Base-by-base conservation (phyloP, 2,888 invertebrate genomes). In the Microctonus aethiopoides region DNA sequence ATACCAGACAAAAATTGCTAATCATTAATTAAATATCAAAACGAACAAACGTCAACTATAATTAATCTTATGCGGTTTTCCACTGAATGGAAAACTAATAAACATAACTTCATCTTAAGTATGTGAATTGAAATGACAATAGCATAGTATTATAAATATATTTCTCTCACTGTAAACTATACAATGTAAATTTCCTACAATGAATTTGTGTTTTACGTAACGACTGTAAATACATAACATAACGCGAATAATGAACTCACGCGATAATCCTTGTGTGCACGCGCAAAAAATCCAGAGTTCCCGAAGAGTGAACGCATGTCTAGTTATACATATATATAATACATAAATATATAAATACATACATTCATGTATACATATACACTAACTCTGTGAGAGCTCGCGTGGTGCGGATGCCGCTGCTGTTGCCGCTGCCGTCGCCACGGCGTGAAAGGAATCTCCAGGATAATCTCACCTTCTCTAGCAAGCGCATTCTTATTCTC, bases 161-260 rank as follows among this genome's bases (percentile, higher is more conserved):
- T n/a, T n/a, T n/a, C n/a, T n/a, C n/a, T n/a, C n/a, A n/a, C n/a
- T n/a, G n/a, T n/a, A n/a, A n/a, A n/a, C n/a, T n/a, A n/a, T n/a
- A n/a, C n/a, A n/a, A n/a, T n/a, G n/a, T n/a, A n/a, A n/a, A n/a
- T n/a, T n/a, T n/a, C n/a, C n/a, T 5, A 60, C 10, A 10, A 16
- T 56, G 75, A 68, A 74, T 76, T 73, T 68, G 78, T n/a, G 78
- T 78, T 79, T 79, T 78, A 78, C 77, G 78, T 75, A 79, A 77
- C 74, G 77, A 76, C 76, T 77, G 74, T 72, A 69, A 66, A 71
- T 76, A 67, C n/a, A n/a, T 61, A 67, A 41, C 64, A 46, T 41
- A 68, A 54, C 46, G 74, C 74, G 80, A 78, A 79, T 84, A 83
- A 84, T 81, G 82, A 83, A 83, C 83, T 79, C 79, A 77, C 77